These are phyloP conservation scores for Eilema depressum DNA, from an alignment of 2,888 invertebrate genomes.

Conservation along the genomic window DNA sequence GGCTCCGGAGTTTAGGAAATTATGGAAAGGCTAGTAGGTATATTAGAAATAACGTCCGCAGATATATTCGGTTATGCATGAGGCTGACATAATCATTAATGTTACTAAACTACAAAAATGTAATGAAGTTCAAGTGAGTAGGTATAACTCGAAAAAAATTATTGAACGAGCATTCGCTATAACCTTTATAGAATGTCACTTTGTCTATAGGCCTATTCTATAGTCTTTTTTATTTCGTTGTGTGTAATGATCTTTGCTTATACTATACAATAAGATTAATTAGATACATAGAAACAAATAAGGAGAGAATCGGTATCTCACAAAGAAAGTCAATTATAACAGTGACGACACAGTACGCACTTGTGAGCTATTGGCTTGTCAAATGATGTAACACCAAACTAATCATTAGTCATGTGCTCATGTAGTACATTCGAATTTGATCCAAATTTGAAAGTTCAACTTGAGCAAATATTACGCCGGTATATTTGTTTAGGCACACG, in stretches of 20 bases:
- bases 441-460: not conserved
- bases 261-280: not conserved
- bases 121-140: too few relatives aligned
- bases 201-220: too few relatives aligned
- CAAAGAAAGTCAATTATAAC: not conserved
- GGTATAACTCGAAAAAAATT: too few relatives aligned
- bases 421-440: not conserved
- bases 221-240: too few relatives aligned
- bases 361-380: not conserved
- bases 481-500: not conserved
- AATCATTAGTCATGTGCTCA: conserved; percentile 1
- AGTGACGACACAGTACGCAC: not conserved
- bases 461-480: not conserved
- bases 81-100: too few relatives aligned
- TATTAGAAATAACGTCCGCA: too few relatives aligned
- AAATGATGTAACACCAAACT: not conserved
- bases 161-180: too few relatives aligned
- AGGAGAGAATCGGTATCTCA: not conserved
- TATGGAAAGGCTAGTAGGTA: too few relatives aligned
- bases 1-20: not conserved
- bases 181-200: too few relatives aligned
- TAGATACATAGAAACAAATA: not conserved
- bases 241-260: too few relatives aligned
- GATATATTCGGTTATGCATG: too few relatives aligned
- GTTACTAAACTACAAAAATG: too few relatives aligned